A percentile compares a stretch with the other conserved stretches of the same genome.
Conservation (phyloP, 2,797 vertebrate species). For the Pyrocephalus nanus region DNA sequence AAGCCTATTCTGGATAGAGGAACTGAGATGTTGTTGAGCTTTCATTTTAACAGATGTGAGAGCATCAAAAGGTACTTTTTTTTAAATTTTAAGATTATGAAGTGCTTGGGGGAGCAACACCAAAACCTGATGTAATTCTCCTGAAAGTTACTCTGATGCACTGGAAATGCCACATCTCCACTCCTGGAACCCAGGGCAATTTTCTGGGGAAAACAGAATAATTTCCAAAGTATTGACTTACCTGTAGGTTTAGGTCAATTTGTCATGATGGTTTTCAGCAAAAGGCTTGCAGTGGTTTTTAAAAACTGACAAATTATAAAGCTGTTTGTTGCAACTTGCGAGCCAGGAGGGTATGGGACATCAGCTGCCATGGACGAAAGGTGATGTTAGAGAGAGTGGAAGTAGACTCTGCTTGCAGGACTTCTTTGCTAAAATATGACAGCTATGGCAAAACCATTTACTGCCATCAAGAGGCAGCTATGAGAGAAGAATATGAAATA, state of each 20-base stretch:
- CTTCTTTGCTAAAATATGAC: constrained; percentile 68
- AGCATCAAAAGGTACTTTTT: not conserved
- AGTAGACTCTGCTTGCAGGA: constrained; percentile 54
- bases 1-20: not conserved
- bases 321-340: not conserved
- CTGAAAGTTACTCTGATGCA: not conserved
- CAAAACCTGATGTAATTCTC: constrained; percentile 23
- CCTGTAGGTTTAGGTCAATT: not conserved
- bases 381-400: constrained; percentile 51
- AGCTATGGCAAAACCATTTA: constrained; percentile 74
- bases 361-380: constrained; percentile 31
- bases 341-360: constrained; percentile 38
- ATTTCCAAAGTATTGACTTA: constrained; percentile 28
- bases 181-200: constrained; percentile 12
- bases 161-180: constrained; percentile 1
- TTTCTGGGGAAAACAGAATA: constrained; percentile 18
- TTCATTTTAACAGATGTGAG: not conserved
- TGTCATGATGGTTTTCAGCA: not conserved
- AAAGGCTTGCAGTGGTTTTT: not conserved
- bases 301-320: not conserved
- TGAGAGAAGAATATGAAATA: constrained; percentile 74
- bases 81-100: not conserved
- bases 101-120: not conserved
- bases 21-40: not conserved
- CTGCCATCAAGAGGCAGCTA: constrained; percentile 77